Base-by-base conservation (phyloP, 2,113 vertebrate species). In the Cheirogaleus medius region DNA sequence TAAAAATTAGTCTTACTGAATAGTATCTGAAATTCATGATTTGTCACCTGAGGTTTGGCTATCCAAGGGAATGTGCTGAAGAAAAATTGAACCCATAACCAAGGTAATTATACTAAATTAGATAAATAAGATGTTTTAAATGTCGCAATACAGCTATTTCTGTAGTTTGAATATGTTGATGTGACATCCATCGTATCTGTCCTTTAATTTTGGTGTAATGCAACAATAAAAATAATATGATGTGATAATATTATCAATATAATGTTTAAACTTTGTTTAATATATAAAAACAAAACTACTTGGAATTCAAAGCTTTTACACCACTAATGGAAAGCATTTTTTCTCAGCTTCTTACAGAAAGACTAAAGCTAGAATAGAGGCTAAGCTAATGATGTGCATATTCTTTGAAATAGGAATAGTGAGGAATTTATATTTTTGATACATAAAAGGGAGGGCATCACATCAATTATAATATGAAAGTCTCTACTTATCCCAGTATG, bases 1-100 rank as follows among this genome's bases (percentile, higher is more conserved):
- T 37, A 69, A 85, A 89, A 93, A n/a, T 34, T n/a, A 69, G 39
- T 64, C 42, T 83, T 95, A 73, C 54, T 87, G 81, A 92, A 60
- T 34, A 87, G 66, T 23, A 56, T 39, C 71, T 90, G n/a, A 71
- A 90, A 66, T 94, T n/a, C 93, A 39, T 37, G 82, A 66, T 54
- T 97, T 58, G 29, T 29, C 52, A 83, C 80, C 21, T 87, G 80
- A 80, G 21, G 42, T 91, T 32, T 94, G 60, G 66, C 77, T 21
- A 60, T 42, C 29, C 3, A 74, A 54, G 6, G 34, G 15, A 81
- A 39, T 64, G 32, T 85, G 9, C 23, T 95, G 15, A 47, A 94
- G 95, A 84, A 13, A 17, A 93, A 69, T 3, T 84, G 27, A 25
- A 88, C 52, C 4, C 44, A 44, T 78, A 93, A 66, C 42, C 54